Percentiles rank a stretch among this genome's conserved stretches.
phyloP scores from a whole-genome alignment of 2,888 invertebrate species.

The Pherbina coryleti region DNA sequence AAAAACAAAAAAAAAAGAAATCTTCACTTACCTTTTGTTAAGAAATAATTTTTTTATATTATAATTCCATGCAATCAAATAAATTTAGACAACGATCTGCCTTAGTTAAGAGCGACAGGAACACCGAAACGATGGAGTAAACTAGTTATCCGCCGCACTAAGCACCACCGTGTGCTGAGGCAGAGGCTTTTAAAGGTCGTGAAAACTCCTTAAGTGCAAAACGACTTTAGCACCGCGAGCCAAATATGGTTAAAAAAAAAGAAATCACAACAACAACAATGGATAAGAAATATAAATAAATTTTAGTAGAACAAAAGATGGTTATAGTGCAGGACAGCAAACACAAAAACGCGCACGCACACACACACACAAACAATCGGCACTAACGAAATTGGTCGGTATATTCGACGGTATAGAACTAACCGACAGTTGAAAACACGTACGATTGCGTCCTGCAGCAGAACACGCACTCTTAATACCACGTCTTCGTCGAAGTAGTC shows the following conservation, averaged over 20 bases:
- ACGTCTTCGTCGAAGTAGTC: not conserved
- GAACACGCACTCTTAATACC: not conserved
- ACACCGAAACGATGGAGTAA: too few species aligned
- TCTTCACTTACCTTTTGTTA: constrained; percentile 22
- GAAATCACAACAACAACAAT: not conserved
- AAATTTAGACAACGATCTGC: not conserved
- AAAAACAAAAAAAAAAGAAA: not conserved
- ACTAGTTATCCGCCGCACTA: too few species aligned
- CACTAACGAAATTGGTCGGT: not conserved
- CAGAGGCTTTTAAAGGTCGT: not conserved
- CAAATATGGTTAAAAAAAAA: constrained; percentile 2
- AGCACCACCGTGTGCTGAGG: not conserved
- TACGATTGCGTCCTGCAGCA: not conserved
- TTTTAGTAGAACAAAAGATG: not conserved
- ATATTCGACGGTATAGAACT: not conserved
- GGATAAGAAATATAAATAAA: not conserved
- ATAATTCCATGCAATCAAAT: constrained; percentile 50
- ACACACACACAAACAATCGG: not conserved
- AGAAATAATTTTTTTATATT: constrained; percentile 49
- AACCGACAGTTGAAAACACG: not conserved
- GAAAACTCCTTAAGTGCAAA: not conserved
- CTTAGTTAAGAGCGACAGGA: too few species aligned
- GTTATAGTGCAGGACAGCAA: not conserved
- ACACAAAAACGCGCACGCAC: not conserved
- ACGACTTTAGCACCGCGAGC: constrained; percentile 11